Percentiles rank a stretch among this genome's conserved stretches.
These are phyloP conservation scores for Orycteropus afer DNA, from an alignment of 2,113 vertebrate species.

Conservation along the genomic window DNA sequence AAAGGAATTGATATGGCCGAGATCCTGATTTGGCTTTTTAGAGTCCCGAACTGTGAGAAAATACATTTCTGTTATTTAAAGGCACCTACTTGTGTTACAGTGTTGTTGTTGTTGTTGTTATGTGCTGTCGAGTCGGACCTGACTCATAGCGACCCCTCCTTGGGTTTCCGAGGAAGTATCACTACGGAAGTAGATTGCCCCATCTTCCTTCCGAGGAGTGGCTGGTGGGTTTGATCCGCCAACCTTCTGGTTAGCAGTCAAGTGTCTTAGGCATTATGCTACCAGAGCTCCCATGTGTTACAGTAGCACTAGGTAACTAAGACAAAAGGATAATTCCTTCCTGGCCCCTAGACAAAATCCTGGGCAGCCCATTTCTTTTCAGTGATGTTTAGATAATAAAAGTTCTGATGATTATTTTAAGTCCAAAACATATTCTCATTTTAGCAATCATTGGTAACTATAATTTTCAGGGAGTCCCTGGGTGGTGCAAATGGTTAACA, in stretches of 20 bases:
- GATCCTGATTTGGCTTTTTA: background rate
- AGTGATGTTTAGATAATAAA: constrained; percentile 6
- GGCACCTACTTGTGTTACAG: too few species aligned
- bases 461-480: background rate
- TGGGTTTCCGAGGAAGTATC: too few species aligned
- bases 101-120: too few species aligned
- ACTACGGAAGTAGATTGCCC: too few species aligned
- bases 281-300: too few species aligned
- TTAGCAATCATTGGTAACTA: background rate
- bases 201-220: too few species aligned
- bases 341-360: background rate
- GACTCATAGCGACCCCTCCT: too few species aligned
- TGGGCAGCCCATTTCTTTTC: background rate
- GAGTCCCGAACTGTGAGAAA: background rate
- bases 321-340: background rate
- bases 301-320: background rate
- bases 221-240: too few species aligned
- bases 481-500: background rate
- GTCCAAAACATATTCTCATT: constrained; percentile 39
- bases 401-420: background rate
- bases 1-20: too few species aligned
- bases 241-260: too few species aligned
- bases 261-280: too few species aligned
- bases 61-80: background rate
- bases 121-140: too few species aligned